These are phyloP conservation scores for Blastobasis adustella DNA, from an alignment of 2,888 invertebrate species.

Conservation along the genomic window DNA sequence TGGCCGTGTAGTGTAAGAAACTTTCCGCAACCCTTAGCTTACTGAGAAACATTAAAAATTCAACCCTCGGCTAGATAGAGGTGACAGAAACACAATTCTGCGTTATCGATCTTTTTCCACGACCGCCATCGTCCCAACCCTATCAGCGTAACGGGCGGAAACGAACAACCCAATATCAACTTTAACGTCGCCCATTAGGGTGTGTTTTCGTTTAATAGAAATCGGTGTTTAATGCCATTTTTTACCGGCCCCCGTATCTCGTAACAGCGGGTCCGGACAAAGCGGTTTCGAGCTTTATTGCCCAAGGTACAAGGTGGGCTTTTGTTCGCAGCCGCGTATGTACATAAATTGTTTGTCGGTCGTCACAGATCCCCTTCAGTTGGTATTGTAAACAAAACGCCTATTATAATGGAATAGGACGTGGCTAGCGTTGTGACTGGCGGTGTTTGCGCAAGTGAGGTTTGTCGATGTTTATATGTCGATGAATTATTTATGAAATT, in stretches of 20 bases:
- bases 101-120: constrained; percentile 39
- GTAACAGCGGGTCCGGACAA: constrained; percentile 13
- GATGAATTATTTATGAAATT: constrained; percentile 3
- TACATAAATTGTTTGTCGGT: constrained; percentile 20
- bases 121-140: constrained; percentile 16
- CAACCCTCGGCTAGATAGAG: constrained; percentile 23
- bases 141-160: constrained; percentile 8
- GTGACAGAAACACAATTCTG: constrained; percentile 47
- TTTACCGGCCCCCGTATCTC: constrained; percentile 2
- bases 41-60: constrained; percentile 19
- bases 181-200: constrained; percentile 17
- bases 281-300: constrained; percentile 21
- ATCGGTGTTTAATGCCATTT: constrained; percentile 17
- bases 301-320: constrained; percentile 21
- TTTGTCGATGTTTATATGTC: not conserved
- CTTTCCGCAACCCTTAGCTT: no score
- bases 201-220: constrained; percentile 16
- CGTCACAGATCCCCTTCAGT: constrained; percentile 49
- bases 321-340: constrained; percentile 18
- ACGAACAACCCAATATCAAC: constrained; percentile 16
- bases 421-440: constrained; percentile 34
- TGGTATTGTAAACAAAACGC: constrained; percentile 70
- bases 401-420: constrained; percentile 62
- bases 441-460: no score
- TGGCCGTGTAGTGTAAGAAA: no score